Evolutionary conservation across 2,888 invertebrate species (phyloP).

Genomic region (Platycheirus rosarum): DNA sequence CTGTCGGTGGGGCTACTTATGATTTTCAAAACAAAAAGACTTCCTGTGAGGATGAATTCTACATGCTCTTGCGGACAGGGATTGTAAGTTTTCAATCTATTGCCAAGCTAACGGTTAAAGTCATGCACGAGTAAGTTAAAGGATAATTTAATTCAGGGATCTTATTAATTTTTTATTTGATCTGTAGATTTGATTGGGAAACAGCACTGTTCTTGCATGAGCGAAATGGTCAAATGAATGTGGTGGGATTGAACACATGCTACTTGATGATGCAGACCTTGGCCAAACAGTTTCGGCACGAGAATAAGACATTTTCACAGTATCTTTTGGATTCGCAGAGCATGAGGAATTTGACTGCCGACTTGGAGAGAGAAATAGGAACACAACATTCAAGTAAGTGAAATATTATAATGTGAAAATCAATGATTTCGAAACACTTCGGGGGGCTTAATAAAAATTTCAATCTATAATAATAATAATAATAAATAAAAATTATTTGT

Average conservation of each 20-base stretch:
- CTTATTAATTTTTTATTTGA: conserved; percentile 52
- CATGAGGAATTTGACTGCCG: conserved; percentile 85
- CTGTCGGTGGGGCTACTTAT: conserved; percentile 91
- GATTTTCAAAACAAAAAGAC: conserved; percentile 90
- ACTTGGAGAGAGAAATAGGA: conserved; percentile 86
- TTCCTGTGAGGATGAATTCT: conserved; percentile 88
- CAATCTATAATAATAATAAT: too few relatives aligned
- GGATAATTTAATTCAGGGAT: not conserved
- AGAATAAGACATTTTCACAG: conserved; percentile 81
- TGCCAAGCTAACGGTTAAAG: conserved; percentile 87
- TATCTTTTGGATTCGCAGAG: conserved; percentile 78
- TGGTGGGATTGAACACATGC: conserved; percentile 89
- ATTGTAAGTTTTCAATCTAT: conserved; percentile 89
- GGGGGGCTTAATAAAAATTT: too few relatives aligned
- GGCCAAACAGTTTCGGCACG: conserved; percentile 84
- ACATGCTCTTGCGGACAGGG: conserved; percentile 90
- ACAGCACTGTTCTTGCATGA: conserved; percentile 90
- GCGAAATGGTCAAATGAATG: conserved; percentile 86
- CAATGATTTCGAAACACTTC: too few relatives aligned
- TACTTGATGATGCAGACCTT: conserved; percentile 89
- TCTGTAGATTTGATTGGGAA: conserved; percentile 88
- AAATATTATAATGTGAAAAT: too few relatives aligned
- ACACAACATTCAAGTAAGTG: conserved; percentile 89
- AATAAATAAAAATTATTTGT: too few relatives aligned
- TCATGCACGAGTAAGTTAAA: conserved; percentile 87